phyloP scores from a whole-genome alignment of 2,113 vertebrate species.

The Sigmodon hispidus region DNA sequence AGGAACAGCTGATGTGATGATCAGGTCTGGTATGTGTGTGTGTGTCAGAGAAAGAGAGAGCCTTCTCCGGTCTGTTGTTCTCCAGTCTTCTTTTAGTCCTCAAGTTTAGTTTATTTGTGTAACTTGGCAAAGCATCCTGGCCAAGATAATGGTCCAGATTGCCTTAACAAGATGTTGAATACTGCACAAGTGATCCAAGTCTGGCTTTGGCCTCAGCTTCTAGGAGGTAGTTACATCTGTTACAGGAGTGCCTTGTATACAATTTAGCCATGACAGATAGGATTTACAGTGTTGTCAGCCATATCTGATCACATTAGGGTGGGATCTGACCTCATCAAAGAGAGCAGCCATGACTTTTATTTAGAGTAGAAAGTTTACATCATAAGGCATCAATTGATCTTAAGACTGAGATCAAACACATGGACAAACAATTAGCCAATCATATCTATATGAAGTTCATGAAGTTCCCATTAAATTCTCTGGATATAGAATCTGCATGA shows the following conservation, averaged over 20 bases:
- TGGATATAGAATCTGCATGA: not conserved
- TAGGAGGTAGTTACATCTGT: not conserved
- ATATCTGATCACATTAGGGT: not conserved
- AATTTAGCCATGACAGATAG: fast-evolving
- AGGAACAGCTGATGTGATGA: slow-evolving; percentile 66
- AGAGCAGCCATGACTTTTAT: not conserved
- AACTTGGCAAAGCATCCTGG: slow-evolving; percentile 41
- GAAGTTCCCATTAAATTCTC: not conserved
- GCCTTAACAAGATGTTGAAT: not conserved
- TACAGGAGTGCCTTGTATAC: not conserved
- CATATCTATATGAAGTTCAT: not conserved
- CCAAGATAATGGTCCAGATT: not conserved
- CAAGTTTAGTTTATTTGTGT: slow-evolving; percentile 63
- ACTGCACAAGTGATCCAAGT: not conserved
- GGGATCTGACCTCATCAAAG: not conserved
- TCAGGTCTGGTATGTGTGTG: slow-evolving; percentile 65
- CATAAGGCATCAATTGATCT: not conserved
- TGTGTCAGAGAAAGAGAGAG: not conserved
- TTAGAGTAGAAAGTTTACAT: not conserved
- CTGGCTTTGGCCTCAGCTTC: not conserved
- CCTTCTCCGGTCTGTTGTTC: slow-evolving; percentile 45
- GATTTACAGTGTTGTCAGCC: not conserved
- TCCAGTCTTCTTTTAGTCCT: slow-evolving; percentile 63
- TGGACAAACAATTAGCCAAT: not conserved
- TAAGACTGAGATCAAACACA: not conserved